These are phyloP conservation scores for Naso thynnoides DNA, from an alignment of 2,797 vertebrate genomes.

Conservation along the genomic window DNA sequence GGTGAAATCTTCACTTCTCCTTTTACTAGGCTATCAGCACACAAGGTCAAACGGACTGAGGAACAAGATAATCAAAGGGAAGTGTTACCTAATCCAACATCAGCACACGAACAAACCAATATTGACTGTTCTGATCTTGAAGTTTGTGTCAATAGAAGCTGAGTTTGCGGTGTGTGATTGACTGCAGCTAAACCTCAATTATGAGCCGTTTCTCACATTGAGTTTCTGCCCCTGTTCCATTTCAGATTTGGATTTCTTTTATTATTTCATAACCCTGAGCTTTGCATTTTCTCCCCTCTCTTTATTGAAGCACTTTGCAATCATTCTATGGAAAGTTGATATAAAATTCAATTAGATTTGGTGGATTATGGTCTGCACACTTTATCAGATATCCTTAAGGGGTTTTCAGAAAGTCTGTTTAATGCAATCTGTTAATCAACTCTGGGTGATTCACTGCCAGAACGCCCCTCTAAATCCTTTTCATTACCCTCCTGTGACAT, in stretches of 20 bases:
- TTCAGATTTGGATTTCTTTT: too few species aligned
- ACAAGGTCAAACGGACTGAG: slow-evolving; percentile 2
- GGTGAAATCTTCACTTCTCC: background rate
- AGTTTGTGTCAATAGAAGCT: too few species aligned
- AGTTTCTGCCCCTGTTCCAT: background rate
- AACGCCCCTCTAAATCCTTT: slow-evolving; percentile 38
- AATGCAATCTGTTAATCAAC: slow-evolving; percentile 30
- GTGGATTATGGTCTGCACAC: too few species aligned
- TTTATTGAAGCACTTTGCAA: background rate
- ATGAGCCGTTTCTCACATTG: background rate
- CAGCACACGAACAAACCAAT: background rate
- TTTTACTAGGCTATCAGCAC: background rate
- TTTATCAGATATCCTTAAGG: background rate
- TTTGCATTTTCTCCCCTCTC: background rate
- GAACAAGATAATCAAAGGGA: background rate
- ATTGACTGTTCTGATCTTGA: too few species aligned
- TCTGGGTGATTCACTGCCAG: slow-evolving; percentile 3
- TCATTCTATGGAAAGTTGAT: background rate
- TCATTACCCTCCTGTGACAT: slow-evolving; percentile 41
- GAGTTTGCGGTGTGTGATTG: too few species aligned
- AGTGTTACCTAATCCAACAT: background rate
- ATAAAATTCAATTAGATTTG: background rate
- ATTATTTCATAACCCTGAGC: background rate
- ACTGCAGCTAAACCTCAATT: too few species aligned
- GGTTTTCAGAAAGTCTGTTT: background rate